A percentile compares a stretch with the other conserved stretches of the same genome.
These are phyloP conservation scores for Cyrtorhinus lividipennis DNA, from an alignment of 1,140 invertebrate genomes.

Conservation along the genomic window DNA sequence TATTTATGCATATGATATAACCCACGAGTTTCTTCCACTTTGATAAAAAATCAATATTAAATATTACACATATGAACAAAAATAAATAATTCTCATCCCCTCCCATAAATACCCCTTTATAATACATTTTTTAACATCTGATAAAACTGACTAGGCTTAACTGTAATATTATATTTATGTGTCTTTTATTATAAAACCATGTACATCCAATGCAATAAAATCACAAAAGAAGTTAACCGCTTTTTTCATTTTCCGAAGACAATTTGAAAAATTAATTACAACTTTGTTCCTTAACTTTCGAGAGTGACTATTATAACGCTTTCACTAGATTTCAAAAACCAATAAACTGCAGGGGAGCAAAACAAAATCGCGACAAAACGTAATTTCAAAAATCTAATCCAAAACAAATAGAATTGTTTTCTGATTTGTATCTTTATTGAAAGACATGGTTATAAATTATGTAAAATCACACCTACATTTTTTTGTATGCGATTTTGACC, in stretches of 20 bases:
- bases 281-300: too few species aligned
- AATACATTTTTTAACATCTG: constrained; percentile 22
- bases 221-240: background rate
- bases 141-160: constrained; percentile 22
- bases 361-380: background rate
- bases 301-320: too few species aligned
- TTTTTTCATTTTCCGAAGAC: too few species aligned
- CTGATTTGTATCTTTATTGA: constrained; percentile 19
- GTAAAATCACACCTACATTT: constrained; percentile 21
- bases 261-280: too few species aligned
- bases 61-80: constrained; percentile 17
- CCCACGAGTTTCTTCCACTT: constrained; percentile 2
- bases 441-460: constrained; percentile 21
- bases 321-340: background rate
- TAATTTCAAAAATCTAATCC: background rate
- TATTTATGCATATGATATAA: constrained; percentile 19
- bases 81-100: constrained; percentile 21
- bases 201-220: constrained; percentile 16
- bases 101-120: constrained; percentile 22
- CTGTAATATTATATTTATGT: constrained; percentile 17
- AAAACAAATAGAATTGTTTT: constrained; percentile 8
- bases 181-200: constrained; percentile 19
- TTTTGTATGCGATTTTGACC: constrained; percentile 21
- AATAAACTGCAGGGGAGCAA: background rate
- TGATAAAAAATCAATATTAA: constrained; percentile 17